A percentile compares a stretch with the other conserved stretches of the same genome.
These are phyloP conservation scores for Eublepharis macularius DNA, from an alignment of 2,113 vertebrate genomes.

Conservation along the genomic window DNA sequence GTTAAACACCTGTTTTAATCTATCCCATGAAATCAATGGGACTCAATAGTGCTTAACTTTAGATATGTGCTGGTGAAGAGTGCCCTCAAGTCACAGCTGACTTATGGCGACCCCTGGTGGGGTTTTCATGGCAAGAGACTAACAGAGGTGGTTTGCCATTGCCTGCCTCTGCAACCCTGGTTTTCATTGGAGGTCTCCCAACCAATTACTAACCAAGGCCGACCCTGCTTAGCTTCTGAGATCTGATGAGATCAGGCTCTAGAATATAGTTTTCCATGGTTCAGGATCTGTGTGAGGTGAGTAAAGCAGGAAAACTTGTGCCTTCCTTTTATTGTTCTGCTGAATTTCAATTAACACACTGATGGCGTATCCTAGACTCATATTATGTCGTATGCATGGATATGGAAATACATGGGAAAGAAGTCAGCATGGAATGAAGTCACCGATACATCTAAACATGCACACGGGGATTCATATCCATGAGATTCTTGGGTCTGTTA, in stretches of 20 bases:
- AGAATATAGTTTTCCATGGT: background rate
- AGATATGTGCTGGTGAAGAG: too few relatives aligned
- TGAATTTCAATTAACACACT: background rate
- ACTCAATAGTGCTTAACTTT: background rate
- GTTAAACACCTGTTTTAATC: background rate
- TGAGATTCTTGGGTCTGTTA: background rate
- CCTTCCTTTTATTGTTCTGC: background rate
- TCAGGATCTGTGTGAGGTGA: background rate
- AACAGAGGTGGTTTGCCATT: too few relatives aligned
- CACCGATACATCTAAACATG: background rate
- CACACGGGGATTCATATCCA: background rate
- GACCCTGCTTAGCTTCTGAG: too few relatives aligned
- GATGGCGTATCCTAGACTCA: background rate
- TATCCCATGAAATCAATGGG: background rate
- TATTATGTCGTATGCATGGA: background rate
- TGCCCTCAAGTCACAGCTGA: too few relatives aligned
- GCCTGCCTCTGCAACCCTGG: too few relatives aligned
- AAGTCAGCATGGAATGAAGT: background rate
- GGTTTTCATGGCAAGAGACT: too few relatives aligned
- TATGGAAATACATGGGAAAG: background rate
- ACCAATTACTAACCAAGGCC: too few relatives aligned
- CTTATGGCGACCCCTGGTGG: too few relatives aligned
- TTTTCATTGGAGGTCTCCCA: too few relatives aligned
- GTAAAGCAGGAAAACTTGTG: background rate
- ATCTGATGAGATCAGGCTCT: too few relatives aligned